A percentile compares a stretch with the other conserved stretches of the same genome.
Evolutionary conservation across 2,113 vertebrate genomes (phyloP).

Genomic region (Tor tambroides): DNA sequence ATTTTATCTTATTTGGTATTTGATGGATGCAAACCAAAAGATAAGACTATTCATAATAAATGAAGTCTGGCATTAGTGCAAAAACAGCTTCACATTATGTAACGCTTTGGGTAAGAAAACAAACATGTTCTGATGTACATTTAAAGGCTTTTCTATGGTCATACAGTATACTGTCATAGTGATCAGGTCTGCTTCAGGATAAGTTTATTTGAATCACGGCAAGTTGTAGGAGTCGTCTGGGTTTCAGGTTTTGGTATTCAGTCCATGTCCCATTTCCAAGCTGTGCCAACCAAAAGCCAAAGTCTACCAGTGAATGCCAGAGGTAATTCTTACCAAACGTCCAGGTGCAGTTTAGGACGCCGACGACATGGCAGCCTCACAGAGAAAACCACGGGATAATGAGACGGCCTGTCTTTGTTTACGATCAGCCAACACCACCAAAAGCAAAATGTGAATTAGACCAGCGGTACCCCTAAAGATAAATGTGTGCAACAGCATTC

Average conservation of each 20-base stretch:
- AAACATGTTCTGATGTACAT: background rate
- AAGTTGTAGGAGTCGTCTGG: background rate
- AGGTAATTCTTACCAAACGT: conserved; percentile 38
- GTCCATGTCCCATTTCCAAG: background rate
- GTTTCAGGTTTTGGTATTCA: conserved; percentile 5
- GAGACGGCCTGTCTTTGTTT: conserved; percentile 30
- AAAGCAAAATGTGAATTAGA: conserved; percentile 32
- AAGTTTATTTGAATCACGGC: background rate
- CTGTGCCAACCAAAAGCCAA: conserved; percentile 22
- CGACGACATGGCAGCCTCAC: background rate
- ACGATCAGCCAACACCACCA: conserved; percentile 37
- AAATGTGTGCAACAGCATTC: conserved; percentile 26
- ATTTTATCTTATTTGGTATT: no score
- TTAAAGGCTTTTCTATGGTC: background rate
- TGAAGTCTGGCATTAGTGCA: no score
- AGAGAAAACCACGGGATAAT: conserved; percentile 36
- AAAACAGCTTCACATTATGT: no score
- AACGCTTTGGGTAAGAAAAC: no score
- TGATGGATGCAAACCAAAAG: no score
- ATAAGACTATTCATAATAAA: no score
- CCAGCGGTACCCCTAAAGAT: conserved; percentile 27
- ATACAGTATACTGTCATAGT: no score
- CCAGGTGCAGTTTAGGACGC: conserved; percentile 20
- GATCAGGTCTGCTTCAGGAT: background rate
- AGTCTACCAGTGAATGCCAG: conserved; percentile 25